phyloP scores from a whole-genome alignment of 2,113 vertebrate genomes.

The Herpailurus yagouaroundi region DNA sequence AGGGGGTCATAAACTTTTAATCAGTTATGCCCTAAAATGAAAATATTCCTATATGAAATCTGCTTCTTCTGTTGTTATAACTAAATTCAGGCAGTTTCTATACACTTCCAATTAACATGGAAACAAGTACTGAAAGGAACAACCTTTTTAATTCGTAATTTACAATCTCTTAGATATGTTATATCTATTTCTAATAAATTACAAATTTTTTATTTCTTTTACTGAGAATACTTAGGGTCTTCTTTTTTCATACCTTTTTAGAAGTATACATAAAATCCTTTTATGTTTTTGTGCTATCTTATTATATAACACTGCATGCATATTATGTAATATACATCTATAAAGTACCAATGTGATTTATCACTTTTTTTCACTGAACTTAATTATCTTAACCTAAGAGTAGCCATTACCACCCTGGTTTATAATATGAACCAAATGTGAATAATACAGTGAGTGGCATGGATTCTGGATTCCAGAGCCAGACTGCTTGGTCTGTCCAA shows the following conservation, averaged over 20 bases:
- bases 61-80: not conserved
- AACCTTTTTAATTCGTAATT: not conserved
- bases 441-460: not conserved
- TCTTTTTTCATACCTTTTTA: not conserved
- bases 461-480: not conserved
- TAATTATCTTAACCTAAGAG: conserved; percentile 21
- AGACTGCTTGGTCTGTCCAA: not conserved
- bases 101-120: not conserved
- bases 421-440: not conserved
- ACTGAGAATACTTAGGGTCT: not conserved
- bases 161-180: not conserved
- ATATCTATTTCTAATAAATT: conserved; percentile 39
- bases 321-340: not conserved
- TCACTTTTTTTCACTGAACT: not conserved
- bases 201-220: not conserved
- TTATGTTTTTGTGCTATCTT: not conserved
- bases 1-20: not conserved
- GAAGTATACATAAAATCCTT: not conserved
- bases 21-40: not conserved
- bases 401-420: not conserved
- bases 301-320: not conserved
- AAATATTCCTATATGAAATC: not conserved
- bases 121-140: not conserved
- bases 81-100: not conserved
- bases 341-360: not conserved